Evolutionary conservation across 1,140 invertebrate species (phyloP), one percentile per base, ranked within the genome.

Genomic region (Diabrotica undecimpunctata): DNA sequence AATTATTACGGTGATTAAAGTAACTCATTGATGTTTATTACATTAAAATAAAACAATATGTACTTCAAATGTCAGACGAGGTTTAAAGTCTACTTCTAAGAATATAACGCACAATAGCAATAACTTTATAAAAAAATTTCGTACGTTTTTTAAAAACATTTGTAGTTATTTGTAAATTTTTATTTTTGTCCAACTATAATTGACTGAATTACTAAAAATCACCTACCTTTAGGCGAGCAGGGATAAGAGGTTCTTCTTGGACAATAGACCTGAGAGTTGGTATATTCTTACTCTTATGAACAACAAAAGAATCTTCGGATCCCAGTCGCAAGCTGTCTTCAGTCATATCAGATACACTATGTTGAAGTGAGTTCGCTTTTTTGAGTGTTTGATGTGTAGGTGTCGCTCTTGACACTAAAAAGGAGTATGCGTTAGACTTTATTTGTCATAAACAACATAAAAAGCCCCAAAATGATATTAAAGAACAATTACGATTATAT

Each of bases 201-300:
- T 25, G 25, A 25, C 25, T 25, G 25, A 25, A 4, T 25, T 25
- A 25, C n/a, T 46, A 46, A 10, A 54, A 56, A 8, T 5, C 12
- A n/a, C 25, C 59, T 64, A 67, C 70, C 57, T 72, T 75, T 64
- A 86, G 74, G 65, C 82, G 79, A 66, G 85, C 84, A 57, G 85
- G 81, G 71, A 83, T 79, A 65, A 86, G 75, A 67, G 77, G 82
- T 75, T 80, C 83, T 73, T 75, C 78, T 67, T 70, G 64, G 7
- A 77, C 74, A 65, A 88, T 83, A 64, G 88, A 88, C 72, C 86
- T 87, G 57, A 94, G 79, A 38, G 93, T 94, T 53, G 92, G 89
- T 65, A 94, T 86, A 53, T 86, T 89, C 74, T 85, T 84, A 54
- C 87, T 87, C 70, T 89, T 83, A 80, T 94, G 92, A 53, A 94